Evolutionary conservation across 2,888 invertebrate genomes (phyloP).

Genomic region (Myopa tessellatipennis): DNA sequence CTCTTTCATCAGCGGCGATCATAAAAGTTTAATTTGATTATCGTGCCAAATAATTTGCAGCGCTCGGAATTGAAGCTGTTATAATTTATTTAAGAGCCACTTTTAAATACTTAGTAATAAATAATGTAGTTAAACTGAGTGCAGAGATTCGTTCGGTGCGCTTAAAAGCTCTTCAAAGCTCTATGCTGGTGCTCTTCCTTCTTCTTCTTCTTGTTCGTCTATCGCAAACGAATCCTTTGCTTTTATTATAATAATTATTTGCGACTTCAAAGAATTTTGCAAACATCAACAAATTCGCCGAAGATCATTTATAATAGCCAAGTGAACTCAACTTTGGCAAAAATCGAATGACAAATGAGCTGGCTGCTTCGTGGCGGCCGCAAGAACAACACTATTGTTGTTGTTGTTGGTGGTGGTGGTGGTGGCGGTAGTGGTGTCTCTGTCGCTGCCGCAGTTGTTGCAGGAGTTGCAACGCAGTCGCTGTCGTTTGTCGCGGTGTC

Average conservation of each 20-base stretch:
- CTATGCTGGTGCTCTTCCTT: too few relatives aligned
- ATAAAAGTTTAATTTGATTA: background rate
- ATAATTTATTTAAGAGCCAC: too few relatives aligned
- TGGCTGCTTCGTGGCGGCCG: background rate
- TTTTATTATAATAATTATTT: slow-evolving; percentile 8
- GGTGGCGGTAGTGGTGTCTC: background rate
- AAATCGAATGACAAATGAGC: slow-evolving; percentile 33
- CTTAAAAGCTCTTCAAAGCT: too few relatives aligned
- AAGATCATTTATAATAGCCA: slow-evolving; percentile 25
- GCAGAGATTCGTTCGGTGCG: too few relatives aligned
- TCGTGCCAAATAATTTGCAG: background rate
- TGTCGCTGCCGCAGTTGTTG: background rate
- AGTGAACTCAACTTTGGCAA: background rate
- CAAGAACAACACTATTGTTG: too few relatives aligned
- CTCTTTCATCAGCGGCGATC: background rate
- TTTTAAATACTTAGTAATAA: too few relatives aligned
- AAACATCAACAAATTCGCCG: background rate
- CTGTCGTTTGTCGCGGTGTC: slow-evolving; percentile 9
- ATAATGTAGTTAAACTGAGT: too few relatives aligned
- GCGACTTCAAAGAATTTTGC: slow-evolving; percentile 20
- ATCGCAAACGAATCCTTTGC: too few relatives aligned
- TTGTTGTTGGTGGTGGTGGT: too few relatives aligned
- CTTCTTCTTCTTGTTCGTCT: too few relatives aligned
- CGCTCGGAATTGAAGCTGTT: background rate
- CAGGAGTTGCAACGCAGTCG: background rate